Evolutionary conservation across 2,797 vertebrate species (phyloP).

Genomic region (Glyptemys insculpta): DNA sequence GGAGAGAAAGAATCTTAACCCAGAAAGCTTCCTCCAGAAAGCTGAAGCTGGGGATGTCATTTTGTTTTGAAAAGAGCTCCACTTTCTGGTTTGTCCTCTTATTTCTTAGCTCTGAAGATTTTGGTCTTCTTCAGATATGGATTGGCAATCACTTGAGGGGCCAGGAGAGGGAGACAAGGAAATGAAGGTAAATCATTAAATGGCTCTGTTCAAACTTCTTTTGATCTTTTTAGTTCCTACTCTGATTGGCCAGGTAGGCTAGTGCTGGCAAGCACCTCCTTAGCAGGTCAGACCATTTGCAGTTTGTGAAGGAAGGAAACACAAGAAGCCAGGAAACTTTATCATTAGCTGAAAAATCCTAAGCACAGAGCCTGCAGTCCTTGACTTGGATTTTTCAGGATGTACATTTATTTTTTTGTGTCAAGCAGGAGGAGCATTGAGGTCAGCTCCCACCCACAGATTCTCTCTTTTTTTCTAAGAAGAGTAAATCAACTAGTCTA

Average conservation of each 20-base stretch:
- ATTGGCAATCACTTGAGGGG: neutral
- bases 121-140: neutral
- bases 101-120: neutral
- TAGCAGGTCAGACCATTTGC: rapidly evolving
- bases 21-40: neutral
- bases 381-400: rapidly evolving
- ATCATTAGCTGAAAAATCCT: neutral
- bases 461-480: neutral
- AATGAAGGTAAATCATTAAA: neutral
- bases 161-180: neutral
- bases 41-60: neutral
- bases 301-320: neutral
- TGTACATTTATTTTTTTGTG: neutral
- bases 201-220: neutral
- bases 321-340: rapidly evolving
- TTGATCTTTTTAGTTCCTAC: neutral
- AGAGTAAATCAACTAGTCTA: neutral
- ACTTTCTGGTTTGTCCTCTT: neutral
- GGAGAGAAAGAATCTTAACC: neutral
- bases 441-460: slow-evolving; percentile 2
- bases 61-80: neutral
- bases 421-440: neutral
- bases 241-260: neutral
- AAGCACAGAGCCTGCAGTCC: rapidly evolving
- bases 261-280: neutral